Percentiles rank a stretch among this genome's conserved stretches.
phyloP scores from a whole-genome alignment of 2,888 invertebrate genomes.

The Agrotis exclamationis region DNA sequence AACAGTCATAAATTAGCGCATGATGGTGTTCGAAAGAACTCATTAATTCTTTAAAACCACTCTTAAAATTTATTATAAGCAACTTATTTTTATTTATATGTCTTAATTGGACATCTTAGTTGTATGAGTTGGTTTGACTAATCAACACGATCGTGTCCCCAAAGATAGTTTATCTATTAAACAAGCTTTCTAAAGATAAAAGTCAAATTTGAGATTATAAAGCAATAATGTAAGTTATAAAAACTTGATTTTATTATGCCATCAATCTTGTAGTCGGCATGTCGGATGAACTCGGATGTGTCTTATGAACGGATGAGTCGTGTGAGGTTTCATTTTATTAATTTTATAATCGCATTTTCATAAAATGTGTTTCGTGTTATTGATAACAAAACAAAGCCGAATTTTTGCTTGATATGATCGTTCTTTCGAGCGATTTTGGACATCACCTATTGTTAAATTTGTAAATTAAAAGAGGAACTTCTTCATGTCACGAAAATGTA shows the following conservation, averaged over 20 bases:
- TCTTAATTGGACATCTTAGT: conserved; percentile 76
- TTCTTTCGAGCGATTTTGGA: background rate
- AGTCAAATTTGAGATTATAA: conserved; percentile 88
- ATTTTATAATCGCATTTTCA: conserved; percentile 56
- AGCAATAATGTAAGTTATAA: conserved; percentile 86
- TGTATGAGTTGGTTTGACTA: conserved; percentile 74
- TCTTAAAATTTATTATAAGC: conserved; percentile 68
- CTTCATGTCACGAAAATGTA: background rate
- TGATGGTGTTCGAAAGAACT: conserved; percentile 71
- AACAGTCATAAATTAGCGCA: conserved; percentile 71
- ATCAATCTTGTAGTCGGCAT: conserved; percentile 87
- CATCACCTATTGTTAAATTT: background rate
- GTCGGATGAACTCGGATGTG: conserved; percentile 75
- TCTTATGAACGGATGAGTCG: conserved; percentile 70
- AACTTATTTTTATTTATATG: conserved; percentile 77
- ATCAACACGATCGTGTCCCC: conserved; percentile 86
- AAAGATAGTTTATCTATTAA: conserved; percentile 84
- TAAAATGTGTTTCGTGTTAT: conserved; percentile 21
- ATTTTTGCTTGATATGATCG: background rate
- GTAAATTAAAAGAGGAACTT: too few species aligned
- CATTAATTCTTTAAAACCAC: conserved; percentile 72
- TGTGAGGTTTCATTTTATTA: conserved; percentile 79
- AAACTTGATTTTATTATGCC: conserved; percentile 87
- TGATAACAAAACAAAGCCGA: background rate
- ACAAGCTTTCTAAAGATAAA: conserved; percentile 89